Base-by-base conservation (phyloP, 2,888 invertebrate species). In the Quadroppia sp. region DNA sequence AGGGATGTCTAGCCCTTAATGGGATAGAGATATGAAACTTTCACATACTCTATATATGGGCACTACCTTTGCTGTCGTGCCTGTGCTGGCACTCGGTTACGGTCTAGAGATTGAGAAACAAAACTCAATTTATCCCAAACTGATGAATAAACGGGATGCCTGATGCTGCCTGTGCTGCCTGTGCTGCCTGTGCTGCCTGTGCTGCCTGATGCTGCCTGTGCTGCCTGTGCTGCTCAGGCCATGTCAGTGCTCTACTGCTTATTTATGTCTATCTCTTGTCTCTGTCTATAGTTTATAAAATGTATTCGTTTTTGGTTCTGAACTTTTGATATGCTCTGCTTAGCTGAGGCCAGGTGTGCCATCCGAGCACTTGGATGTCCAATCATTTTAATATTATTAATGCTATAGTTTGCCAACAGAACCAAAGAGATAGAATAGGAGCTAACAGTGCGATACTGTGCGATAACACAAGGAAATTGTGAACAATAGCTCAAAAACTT, bases 291-390 rank as follows among this genome's bases (percentile, higher is more conserved):
- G 40, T 36, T 11, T 64, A 36, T 64, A 64, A 45, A 36, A 56
- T 25, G 23, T 69, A 69, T 69, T 42, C 45, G 42, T 69, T 42
- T 69, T 69, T 69, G 69, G 67, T 40, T 40, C 6, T 69, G 42
- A 69, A 69, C 42, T 69, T 45, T 69, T 69, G 69, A 69, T 69
- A 69, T 69, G 69, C 69, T 69, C 69, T 69, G 69, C 69, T 69
- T 69, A 69, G 69, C 45, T 25, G 36, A 69, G 69, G 69, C 69
- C 69, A 69, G 69, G 69, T 69, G 69, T 45, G 69, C 20, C 45
- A 69, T 69, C n/a, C 69, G 36, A 69, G 45, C 45, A 69, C 69
- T 69, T 69, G 69, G 69, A 67, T 67, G 36, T 42, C 20, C n/a
- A 69, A 69, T 69, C 15, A 69, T 42, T 36, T 69, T 69, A 69